Evolutionary conservation across 2,888 invertebrate genomes (phyloP), one percentile per base, ranked within the genome.

Genomic region (Acanthosepion pharaonis): DNA sequence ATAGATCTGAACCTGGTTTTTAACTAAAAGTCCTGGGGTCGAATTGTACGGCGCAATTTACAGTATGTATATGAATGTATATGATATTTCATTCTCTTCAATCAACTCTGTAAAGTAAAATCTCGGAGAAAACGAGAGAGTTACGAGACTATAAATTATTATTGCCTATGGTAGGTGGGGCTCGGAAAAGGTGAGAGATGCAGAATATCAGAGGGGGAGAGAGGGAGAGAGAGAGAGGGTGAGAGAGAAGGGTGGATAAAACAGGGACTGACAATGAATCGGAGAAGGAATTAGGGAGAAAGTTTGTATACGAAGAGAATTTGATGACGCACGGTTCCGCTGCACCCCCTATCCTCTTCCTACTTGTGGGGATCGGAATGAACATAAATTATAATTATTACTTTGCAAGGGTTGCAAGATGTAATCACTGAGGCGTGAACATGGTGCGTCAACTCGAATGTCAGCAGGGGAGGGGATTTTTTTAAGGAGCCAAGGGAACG

Each of bases 81-180:
- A 78, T 15, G 18, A 78, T 78, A 78, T 78, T 78, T 78, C 78
- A 78, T 78, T 78, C 78, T 78, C 78, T n/a, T 78, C 78, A 78
- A 78, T 78, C n/a, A 78, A 78, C n/a, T n/a, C 5, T n/a, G n/a
- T 78, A n/a, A 33, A 78, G 78, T 78, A n/a, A 78, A 78, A 78
- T n/a, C 78, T 78, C 78, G 78, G n/a, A 78, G 78, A 78, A n/a
- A 78, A 78, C 78, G n/a, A 78, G 78, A 78, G 78, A n/a, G 23
- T 78, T n/a, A 78, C 78, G 78, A 78, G 78, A 78, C 78, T 78
- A 78, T 78, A 78, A 78, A 78, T 78, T 78, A 78, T 78, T n/a
- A 78, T 78, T n/a, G 78, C 33, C n/a, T 78, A n/a, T 78, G n/a
- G 78, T 78, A 25, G n/a, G 42, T 42, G 78, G 78, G n/a, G n/a